These are phyloP conservation scores for Pygoscelis antarcticus DNA, from an alignment of 2,113 vertebrate species.

Conservation along the genomic window DNA sequence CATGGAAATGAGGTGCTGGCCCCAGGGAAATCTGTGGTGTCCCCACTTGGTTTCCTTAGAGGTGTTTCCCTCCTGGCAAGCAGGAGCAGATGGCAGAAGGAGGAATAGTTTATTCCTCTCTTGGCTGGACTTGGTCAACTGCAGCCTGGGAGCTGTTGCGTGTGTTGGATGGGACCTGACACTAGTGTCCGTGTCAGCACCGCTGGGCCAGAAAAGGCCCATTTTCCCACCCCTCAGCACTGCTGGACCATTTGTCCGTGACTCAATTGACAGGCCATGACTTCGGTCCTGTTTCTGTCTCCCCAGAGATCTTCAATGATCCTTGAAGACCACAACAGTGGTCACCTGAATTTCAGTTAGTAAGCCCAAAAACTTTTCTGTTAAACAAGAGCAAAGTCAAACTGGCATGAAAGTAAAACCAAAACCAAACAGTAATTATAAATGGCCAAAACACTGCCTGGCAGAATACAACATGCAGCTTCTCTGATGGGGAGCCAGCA, in stretches of 20 bases:
- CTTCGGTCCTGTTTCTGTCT: neutral
- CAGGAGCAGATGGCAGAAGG: neutral
- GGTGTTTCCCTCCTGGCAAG: neutral
- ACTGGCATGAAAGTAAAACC: neutral
- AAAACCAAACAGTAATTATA: neutral
- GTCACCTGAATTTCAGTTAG: neutral
- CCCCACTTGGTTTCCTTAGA: neutral
- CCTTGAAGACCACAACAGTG: neutral
- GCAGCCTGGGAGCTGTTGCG: neutral
- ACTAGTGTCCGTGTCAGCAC: neutral
- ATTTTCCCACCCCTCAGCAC: neutral
- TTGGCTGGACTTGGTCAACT: neutral
- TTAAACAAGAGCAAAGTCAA: neutral
- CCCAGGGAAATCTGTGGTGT: neutral
- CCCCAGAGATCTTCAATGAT: neutral
- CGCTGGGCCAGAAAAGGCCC: neutral
- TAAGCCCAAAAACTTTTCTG: neutral
- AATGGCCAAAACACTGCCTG: neutral
- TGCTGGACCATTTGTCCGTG: neutral
- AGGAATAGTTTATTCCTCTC: neutral
- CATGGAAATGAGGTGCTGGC: rapidly evolving
- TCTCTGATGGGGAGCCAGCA: neutral
- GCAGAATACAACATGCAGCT: neutral
- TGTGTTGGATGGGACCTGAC: neutral
- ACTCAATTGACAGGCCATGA: neutral